Conservation (phyloP, 2,888 invertebrate species). For the Carterocephalus palaemon region DNA sequence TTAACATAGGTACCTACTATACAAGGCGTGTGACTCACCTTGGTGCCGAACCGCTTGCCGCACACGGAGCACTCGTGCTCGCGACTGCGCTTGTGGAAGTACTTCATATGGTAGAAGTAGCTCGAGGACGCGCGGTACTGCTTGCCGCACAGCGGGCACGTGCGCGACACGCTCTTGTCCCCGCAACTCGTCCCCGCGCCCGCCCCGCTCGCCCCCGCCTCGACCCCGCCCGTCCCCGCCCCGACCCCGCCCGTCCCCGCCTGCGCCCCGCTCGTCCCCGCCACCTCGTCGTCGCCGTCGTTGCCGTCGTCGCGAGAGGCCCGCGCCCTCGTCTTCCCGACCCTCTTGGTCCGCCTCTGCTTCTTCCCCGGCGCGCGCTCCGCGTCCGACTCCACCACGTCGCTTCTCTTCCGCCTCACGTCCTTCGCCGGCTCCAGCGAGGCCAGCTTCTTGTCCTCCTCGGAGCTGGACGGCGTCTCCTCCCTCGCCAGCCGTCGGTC, state of each 20-base stretch:
- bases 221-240: constrained; percentile 48
- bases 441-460: background rate
- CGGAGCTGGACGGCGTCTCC: background rate
- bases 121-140: constrained; percentile 67
- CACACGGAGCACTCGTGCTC: constrained; percentile 72
- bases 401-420: background rate
- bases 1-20: too few species aligned
- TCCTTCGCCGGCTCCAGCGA: background rate
- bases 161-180: constrained; percentile 43
- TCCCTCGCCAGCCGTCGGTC: background rate
- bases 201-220: background rate
- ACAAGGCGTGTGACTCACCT: too few species aligned
- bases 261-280: constrained; percentile 49
- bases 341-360: too few species aligned
- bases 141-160: constrained; percentile 70
- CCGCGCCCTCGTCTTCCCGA: too few species aligned
- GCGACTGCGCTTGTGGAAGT: constrained; percentile 63
- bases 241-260: constrained; percentile 38
- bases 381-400: constrained; percentile 4
- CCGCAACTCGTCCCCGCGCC: background rate
- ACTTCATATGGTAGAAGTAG: constrained; percentile 74
- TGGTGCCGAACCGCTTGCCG: constrained; percentile 66
- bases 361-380: background rate
- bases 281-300: constrained; percentile 47
- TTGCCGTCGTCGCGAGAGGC: constrained; percentile 42